Conservation (phyloP, 1,140 invertebrate genomes). For the Listronotus oregonensis region DNA sequence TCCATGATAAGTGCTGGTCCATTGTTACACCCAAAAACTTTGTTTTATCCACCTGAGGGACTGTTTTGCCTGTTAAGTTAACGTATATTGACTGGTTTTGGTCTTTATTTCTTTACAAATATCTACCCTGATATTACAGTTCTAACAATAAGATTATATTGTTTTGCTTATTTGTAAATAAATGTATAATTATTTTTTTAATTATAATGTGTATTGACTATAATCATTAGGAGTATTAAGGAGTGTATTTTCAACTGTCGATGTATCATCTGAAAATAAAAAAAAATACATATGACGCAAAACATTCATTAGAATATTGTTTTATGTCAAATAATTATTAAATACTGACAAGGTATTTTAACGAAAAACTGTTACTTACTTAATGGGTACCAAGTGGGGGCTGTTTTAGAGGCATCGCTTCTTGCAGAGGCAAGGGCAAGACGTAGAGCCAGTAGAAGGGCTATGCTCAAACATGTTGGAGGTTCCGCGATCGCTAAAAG, state of each 20-base stretch:
- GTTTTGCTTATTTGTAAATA: no score
- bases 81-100: no score
- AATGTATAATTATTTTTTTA: no score
- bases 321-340: constrained; percentile 1
- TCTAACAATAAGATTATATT: no score
- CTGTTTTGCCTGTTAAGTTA: no score
- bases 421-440: constrained; percentile 72
- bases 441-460: constrained; percentile 72
- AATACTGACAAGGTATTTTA: neutral
- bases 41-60: no score
- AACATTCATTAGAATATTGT: no score
- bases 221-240: constrained; percentile 43
- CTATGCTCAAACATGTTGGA: constrained; percentile 69
- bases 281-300: no score
- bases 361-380: constrained; percentile 38
- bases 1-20: no score
- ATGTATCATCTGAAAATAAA: constrained; percentile 43
- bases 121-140: no score
- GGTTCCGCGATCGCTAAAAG: constrained; percentile 74
- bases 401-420: constrained; percentile 59
- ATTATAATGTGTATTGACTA: constrained; percentile 41
- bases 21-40: no score
- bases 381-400: constrained; percentile 53
- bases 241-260: constrained; percentile 44
- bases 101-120: no score